These are phyloP conservation scores for Zingel zingel DNA, from an alignment of 2,113 vertebrate genomes.

Conservation along the genomic window DNA sequence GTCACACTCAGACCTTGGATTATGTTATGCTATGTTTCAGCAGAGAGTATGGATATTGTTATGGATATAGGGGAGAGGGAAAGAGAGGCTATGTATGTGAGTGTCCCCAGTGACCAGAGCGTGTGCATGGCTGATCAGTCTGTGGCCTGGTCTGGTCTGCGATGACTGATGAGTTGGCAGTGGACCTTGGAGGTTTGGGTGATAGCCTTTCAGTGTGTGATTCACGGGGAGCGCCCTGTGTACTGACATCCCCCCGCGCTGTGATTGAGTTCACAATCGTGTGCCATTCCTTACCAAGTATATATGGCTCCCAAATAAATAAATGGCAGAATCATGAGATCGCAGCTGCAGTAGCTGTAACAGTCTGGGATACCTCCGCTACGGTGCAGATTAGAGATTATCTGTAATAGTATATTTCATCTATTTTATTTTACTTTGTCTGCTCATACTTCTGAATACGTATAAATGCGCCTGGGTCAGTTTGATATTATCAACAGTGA, in stretches of 20 bases:
- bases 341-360: slow-evolving; percentile 48
- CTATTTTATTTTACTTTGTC: slow-evolving; percentile 15
- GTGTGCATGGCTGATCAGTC: slow-evolving; percentile 81
- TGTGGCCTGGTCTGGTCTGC: slow-evolving; percentile 69
- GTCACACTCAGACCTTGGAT: slow-evolving; percentile 79
- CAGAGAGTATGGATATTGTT: slow-evolving; percentile 68
- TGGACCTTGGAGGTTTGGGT: slow-evolving; percentile 86
- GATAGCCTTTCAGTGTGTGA: slow-evolving; percentile 86
- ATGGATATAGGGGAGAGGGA: slow-evolving; percentile 62
- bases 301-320: slow-evolving; percentile 74
- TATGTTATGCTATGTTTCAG: slow-evolving; percentile 64
- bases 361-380: slow-evolving; percentile 19
- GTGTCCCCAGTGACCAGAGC: slow-evolving; percentile 76
- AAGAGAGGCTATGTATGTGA: slow-evolving; percentile 57
- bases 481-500: slow-evolving; percentile 22
- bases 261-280: slow-evolving; percentile 85
- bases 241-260: slow-evolving; percentile 77
- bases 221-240: slow-evolving; percentile 80
- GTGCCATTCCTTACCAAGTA: slow-evolving; percentile 70
- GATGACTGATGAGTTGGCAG: slow-evolving; percentile 84
- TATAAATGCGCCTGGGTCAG: slow-evolving; percentile 4
- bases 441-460: slow-evolving; percentile 23
- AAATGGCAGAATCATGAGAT: slow-evolving; percentile 77
- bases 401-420: slow-evolving; percentile 26
- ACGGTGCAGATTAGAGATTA: slow-evolving; percentile 55